Evolutionary conservation across 2,113 vertebrate species (phyloP).

Genomic region (Phyllostomus discolor): DNA sequence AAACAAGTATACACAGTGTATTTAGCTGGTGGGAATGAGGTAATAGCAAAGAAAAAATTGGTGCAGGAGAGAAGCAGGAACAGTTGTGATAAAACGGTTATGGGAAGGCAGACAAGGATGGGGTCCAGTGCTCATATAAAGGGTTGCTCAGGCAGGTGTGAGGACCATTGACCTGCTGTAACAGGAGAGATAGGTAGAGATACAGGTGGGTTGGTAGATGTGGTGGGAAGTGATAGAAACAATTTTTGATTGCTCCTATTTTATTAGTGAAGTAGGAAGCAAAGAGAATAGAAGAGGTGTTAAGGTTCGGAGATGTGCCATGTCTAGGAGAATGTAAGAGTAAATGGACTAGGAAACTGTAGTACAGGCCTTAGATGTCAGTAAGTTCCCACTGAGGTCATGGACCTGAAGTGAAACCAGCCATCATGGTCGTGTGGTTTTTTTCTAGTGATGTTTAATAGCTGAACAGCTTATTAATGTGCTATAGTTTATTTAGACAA

Average conservation of each 20-base stretch:
- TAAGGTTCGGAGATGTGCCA: not conserved
- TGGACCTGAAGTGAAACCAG: not conserved
- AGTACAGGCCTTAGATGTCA: not conserved
- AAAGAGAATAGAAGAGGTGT: not conserved
- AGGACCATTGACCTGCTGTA: not conserved
- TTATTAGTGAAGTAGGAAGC: not conserved
- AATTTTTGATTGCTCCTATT: not conserved
- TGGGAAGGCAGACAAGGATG: not conserved
- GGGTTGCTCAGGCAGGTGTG: not conserved
- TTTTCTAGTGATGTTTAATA: not conserved
- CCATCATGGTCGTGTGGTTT: not conserved
- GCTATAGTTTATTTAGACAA: not conserved
- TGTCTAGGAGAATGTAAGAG: not conserved
- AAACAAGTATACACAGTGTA: not conserved
- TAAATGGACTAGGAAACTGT: not conserved
- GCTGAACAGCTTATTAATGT: not conserved
- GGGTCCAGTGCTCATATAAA: not conserved
- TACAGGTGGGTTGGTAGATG: not conserved
- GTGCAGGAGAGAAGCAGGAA: not conserved
- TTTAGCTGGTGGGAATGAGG: not conserved
- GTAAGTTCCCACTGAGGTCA: not conserved
- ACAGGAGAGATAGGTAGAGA: not conserved
- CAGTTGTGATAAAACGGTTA: not conserved
- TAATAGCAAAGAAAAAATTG: not conserved
- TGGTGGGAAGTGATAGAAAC: not conserved